phyloP scores from a whole-genome alignment of 2,113 vertebrate species.

The Sprattus sprattus region DNA sequence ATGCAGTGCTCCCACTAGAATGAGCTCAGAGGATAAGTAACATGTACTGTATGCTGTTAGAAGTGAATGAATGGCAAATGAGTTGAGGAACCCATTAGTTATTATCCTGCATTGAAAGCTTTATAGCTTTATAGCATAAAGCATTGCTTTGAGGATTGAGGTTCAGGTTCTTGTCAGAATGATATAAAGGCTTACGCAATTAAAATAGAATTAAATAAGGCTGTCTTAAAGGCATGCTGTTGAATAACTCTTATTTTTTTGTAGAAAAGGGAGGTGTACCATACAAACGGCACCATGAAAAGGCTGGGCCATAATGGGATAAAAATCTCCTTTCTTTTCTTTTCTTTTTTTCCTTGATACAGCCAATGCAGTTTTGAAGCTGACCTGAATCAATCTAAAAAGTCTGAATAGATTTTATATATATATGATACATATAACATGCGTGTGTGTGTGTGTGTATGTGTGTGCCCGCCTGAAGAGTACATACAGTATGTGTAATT shows the following conservation, averaged over 20 bases:
- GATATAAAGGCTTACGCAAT: neutral
- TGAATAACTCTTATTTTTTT: neutral
- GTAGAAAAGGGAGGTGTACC: neutral
- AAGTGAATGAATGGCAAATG: neutral
- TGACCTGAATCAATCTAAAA: neutral
- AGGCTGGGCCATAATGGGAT: neutral
- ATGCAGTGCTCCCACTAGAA: neutral
- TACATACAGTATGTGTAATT: too few species aligned
- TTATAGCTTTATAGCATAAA: neutral
- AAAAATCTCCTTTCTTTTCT: neutral
- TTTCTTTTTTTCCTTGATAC: neutral
- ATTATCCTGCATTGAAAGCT: neutral
- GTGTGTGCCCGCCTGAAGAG: neutral
- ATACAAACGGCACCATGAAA: neutral
- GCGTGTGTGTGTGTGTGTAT: conserved; percentile 18
- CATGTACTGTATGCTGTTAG: neutral
- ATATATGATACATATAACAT: neutral
- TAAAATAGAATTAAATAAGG: neutral
- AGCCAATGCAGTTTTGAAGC: neutral
- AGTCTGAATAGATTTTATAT: neutral
- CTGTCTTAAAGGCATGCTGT: neutral
- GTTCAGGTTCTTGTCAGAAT: neutral
- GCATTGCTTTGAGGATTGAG: neutral
- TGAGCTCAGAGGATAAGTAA: neutral
- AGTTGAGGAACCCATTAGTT: neutral